Evolutionary conservation across 2,113 vertebrate species (phyloP).

Genomic region (Tringa solitaria): DNA sequence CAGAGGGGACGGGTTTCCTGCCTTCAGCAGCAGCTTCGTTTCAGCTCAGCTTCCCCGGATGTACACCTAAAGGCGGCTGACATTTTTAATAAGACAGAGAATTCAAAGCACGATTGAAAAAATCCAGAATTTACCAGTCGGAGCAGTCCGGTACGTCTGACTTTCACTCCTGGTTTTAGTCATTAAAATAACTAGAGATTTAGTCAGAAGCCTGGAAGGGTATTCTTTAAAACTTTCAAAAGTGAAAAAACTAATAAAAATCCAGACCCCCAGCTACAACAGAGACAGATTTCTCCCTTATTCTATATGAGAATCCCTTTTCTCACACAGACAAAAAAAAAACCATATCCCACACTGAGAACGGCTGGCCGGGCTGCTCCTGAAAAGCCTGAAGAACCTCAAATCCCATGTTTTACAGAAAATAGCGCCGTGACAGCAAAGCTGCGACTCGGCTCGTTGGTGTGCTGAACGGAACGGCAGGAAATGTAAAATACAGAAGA

Average conservation of each 20-base stretch:
- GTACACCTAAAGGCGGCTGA: not conserved
- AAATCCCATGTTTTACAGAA: not conserved
- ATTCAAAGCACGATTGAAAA: not conserved
- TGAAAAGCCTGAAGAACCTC: not conserved
- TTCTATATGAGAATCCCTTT: not conserved
- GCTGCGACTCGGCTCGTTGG: fast-evolving
- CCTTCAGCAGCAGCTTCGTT: not conserved
- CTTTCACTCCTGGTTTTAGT: not conserved
- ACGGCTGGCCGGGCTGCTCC: not conserved
- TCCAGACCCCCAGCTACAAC: not conserved
- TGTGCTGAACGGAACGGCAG: not conserved
- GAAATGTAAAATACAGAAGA: not conserved
- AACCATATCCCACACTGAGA: too few relatives aligned
- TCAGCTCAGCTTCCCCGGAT: not conserved
- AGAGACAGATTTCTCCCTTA: not conserved
- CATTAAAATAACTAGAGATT: not conserved
- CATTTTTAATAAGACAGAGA: not conserved
- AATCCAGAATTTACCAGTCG: not conserved
- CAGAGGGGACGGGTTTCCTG: fast-evolving
- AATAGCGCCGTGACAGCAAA: not conserved
- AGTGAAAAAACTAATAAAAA: not conserved
- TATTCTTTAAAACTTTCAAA: not conserved
- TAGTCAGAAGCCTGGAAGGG: not conserved
- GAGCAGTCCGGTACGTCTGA: not conserved
- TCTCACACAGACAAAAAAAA: too few relatives aligned